Conservation (phyloP, 2,888 invertebrate genomes). For the Microctonus hyperodae region DNA sequence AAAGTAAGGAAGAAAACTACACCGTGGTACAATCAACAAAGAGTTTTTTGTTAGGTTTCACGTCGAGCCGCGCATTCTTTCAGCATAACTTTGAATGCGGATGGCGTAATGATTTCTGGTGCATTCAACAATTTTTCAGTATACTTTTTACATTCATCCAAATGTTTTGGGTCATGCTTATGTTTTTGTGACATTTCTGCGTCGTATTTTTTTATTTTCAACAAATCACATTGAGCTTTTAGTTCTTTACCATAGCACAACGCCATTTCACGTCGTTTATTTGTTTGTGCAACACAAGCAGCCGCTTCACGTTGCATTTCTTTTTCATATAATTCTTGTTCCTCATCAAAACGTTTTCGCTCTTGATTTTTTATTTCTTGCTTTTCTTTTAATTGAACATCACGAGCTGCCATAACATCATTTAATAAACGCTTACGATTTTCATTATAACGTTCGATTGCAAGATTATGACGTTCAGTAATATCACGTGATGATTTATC, state of each 20-base stretch:
- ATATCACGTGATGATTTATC: conserved; percentile 37
- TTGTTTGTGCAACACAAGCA: conserved; percentile 32
- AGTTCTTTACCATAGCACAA: conserved; percentile 44
- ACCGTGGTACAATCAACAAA: conserved; percentile 34
- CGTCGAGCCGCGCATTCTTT: conserved; percentile 43
- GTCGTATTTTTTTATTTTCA: conserved; percentile 37
- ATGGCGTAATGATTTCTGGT: conserved; percentile 47
- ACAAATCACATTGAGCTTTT: conserved; percentile 42
- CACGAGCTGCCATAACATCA: conserved; percentile 43
- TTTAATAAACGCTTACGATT: conserved; percentile 36
- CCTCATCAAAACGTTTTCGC: conserved; percentile 32
- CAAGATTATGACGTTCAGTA: conserved; percentile 38
- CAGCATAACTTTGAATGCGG: conserved; percentile 47
- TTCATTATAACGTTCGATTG: conserved; percentile 38
- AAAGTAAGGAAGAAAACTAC: conserved; percentile 24
- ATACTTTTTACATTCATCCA: conserved; percentile 44
- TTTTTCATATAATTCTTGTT: conserved; percentile 37
- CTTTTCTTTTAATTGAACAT: conserved; percentile 44
- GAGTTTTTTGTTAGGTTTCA: conserved; percentile 42
- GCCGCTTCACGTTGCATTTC: conserved; percentile 41
- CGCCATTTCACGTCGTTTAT: conserved; percentile 37
- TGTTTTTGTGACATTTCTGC: conserved; percentile 35
- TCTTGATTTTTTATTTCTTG: conserved; percentile 35
- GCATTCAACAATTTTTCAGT: conserved; percentile 44
- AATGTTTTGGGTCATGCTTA: conserved; percentile 33